Conservation (phyloP, 2,888 invertebrate genomes). For the Ptilodon capucinus region DNA sequence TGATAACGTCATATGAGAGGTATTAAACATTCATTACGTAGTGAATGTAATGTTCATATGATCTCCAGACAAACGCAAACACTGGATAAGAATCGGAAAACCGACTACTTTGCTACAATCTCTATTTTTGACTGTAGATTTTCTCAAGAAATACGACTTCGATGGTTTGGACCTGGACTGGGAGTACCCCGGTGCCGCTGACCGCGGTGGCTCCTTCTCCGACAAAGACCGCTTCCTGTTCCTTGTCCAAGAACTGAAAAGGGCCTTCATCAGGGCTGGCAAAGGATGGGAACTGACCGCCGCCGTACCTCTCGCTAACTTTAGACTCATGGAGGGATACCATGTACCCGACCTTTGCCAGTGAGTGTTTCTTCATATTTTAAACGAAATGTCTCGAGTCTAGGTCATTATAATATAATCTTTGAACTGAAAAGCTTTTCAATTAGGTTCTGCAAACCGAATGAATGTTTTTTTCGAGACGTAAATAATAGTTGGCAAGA, state of each 20-base stretch:
- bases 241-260: conserved; percentile 90
- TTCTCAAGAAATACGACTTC: conserved; percentile 89
- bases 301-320: conserved; percentile 94
- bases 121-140: conserved; percentile 70
- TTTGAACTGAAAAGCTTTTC: not conserved
- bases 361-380: conserved; percentile 83
- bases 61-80: too few species aligned
- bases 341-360: conserved; percentile 94
- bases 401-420: not conserved
- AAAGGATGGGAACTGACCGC: conserved; percentile 94
- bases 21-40: not conserved
- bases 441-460: not conserved
- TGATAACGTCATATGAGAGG: not conserved
- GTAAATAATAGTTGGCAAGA: not conserved
- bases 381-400: too few species aligned
- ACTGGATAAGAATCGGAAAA: not conserved
- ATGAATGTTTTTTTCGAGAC: not conserved
- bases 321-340: conserved; percentile 93
- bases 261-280: conserved; percentile 89
- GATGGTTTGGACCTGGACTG: conserved; percentile 95
- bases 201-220: conserved; percentile 91
- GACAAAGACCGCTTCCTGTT: conserved; percentile 93
- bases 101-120: not conserved
- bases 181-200: conserved; percentile 95
- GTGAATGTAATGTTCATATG: too few species aligned